Evolutionary conservation across 2,113 vertebrate genomes (phyloP).

Genomic region (Toxotes jaculatrix): DNA sequence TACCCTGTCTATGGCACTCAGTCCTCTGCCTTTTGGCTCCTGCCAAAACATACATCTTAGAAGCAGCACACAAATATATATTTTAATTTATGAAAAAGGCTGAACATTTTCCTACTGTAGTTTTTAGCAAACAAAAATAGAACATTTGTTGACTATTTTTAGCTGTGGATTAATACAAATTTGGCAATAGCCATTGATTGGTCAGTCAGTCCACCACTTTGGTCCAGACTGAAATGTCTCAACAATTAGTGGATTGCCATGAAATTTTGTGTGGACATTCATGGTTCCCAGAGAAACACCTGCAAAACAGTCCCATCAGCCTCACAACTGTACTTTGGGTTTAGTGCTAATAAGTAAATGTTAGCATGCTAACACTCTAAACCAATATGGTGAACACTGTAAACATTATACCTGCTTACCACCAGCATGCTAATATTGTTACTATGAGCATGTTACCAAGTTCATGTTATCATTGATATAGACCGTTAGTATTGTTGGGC

Average conservation of each 20-base stretch:
- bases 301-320: background rate
- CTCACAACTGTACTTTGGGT: background rate
- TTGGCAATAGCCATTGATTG: too few relatives aligned
- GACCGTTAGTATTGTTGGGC: background rate
- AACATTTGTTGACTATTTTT: background rate
- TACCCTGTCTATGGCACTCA: background rate
- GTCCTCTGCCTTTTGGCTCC: background rate
- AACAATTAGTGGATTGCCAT: too few relatives aligned
- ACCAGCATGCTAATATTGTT: background rate
- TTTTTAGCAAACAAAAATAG: background rate
- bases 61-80: background rate
- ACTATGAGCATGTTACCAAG: background rate
- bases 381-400: background rate
- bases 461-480: background rate
- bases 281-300: too few relatives aligned
- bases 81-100: background rate
- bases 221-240: too few relatives aligned
- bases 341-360: background rate
- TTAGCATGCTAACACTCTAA: background rate
- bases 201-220: too few relatives aligned
- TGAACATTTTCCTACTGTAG: background rate
- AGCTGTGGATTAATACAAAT: too few relatives aligned
- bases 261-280: too few relatives aligned
- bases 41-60: background rate
- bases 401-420: background rate